Base-by-base conservation (phyloP, 2,797 vertebrate species). In the Champsocephalus gunnari region DNA sequence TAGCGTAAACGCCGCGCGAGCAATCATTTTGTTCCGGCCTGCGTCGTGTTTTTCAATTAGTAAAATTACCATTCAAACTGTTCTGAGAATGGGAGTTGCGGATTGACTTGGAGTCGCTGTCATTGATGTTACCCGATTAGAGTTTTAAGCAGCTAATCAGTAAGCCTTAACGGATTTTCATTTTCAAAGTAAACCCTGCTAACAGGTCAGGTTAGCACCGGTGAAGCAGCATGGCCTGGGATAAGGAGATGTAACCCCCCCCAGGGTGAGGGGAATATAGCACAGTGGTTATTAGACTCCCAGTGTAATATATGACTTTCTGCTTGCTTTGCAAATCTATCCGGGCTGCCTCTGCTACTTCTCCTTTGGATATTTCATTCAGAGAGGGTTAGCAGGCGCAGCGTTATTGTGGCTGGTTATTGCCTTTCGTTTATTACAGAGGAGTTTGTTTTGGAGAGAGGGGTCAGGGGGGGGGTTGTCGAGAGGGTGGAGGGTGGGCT, bases 371-470 rank as follows among this genome's bases (percentile, higher is more conserved):
- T 93, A 90, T 92, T 91, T 93, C 87, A 91, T 88, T 86, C 83
- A 67, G 71, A 66, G 87, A 80, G 88, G 84, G 89, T 91, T 90
- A 88, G 91, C 89, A 85, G 92, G 88, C 86, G 62, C 85, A 79
- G 87, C 79, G 73, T 93, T 93, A 92, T 93, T 93, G 89, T 92
- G 71, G 72, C 88, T 84, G 91, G 77, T 93, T 93, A 93, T 94
- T 93, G 92, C 92, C 86, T 92, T 90, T 88, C 87, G 89, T 92
- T 94, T 93, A 94, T 94, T 94, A 90, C 89, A 81, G 82, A 65
- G 86, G 89, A 92, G 91, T 91, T 93, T 93, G 92, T 94, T 94
- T 94, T 92, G 79, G 92, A 87, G 85, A 44, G 59, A 21, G 61
- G 69, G 10, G 53, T 5, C 24, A 34, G 9, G 1, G 48, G 12